A percentile compares a stretch with the other conserved stretches of the same genome.
Evolutionary conservation across 2,113 vertebrate genomes (phyloP).

Genomic region (Zonotrichia leucophrys): DNA sequence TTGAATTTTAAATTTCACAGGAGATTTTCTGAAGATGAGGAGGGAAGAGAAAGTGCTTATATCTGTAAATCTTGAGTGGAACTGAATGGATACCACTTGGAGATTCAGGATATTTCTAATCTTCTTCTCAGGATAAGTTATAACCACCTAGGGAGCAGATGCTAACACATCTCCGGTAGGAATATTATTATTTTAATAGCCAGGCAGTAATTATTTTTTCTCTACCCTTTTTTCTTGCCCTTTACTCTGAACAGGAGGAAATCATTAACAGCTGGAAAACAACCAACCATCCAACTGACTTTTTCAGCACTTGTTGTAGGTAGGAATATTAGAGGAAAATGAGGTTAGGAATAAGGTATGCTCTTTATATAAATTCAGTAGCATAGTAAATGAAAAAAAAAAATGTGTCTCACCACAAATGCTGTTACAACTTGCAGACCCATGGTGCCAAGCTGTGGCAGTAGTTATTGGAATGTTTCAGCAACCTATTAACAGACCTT

Average conservation of each 20-base stretch:
- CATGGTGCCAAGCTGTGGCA: slow-evolving; percentile 2
- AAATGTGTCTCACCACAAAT: background rate
- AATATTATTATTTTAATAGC: slow-evolving; percentile 15
- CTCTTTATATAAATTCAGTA: background rate
- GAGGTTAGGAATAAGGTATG: background rate
- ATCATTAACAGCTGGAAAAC: background rate
- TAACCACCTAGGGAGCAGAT: background rate
- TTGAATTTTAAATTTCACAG: background rate
- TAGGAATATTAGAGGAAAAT: background rate
- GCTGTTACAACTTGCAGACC: background rate
- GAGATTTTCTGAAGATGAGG: background rate
- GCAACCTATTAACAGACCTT: background rate
- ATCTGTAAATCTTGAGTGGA: background rate
- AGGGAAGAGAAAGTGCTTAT: background rate
- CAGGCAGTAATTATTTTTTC: background rate
- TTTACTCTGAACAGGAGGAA: background rate
- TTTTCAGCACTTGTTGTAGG: background rate
- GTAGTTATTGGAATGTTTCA: background rate
- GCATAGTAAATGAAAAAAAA: background rate
- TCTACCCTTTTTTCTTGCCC: background rate
- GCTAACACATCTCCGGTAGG: background rate
- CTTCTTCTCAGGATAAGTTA: background rate
- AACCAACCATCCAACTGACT: background rate
- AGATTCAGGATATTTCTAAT: background rate
- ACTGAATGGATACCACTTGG: background rate